Evolutionary conservation across 2,888 invertebrate genomes (phyloP).

Genomic region (Synergus laeviventris): DNA sequence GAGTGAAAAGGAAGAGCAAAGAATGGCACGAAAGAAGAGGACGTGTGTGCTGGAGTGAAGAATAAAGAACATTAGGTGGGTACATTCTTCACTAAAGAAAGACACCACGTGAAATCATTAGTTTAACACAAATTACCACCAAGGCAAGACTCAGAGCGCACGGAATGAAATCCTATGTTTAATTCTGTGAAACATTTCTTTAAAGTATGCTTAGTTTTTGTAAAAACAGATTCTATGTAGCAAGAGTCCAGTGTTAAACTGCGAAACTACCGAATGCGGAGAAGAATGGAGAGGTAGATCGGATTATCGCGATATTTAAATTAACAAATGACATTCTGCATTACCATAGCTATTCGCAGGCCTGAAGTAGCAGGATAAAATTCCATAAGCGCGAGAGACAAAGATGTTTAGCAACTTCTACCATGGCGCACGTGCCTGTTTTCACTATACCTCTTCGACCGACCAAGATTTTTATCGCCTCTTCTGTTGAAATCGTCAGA

Average conservation of each 20-base stretch:
- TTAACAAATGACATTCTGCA: conserved; percentile 73
- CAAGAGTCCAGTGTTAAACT: neutral
- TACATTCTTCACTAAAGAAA: conserved; percentile 35
- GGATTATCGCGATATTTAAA: conserved; percentile 73
- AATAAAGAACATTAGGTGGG: conserved; percentile 30
- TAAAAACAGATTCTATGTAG: neutral
- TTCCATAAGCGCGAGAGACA: conserved; percentile 58
- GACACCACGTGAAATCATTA: conserved; percentile 39
- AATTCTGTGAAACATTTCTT: conserved; percentile 7
- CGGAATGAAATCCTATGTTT: conserved; percentile 6
- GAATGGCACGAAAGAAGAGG: conserved; percentile 43
- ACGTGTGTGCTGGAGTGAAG: conserved; percentile 35
- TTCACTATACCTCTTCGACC: neutral
- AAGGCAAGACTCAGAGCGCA: neutral
- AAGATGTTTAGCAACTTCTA: conserved; percentile 51
- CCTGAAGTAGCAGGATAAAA: conserved; percentile 63
- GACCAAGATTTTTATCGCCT: conserved; percentile 6
- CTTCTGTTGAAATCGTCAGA: neutral
- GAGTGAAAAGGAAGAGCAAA: conserved; percentile 21
- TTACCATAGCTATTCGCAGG: conserved; percentile 68
- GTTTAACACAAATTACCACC: conserved; percentile 37
- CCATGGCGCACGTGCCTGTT: conserved; percentile 13
- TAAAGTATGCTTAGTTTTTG: neutral
- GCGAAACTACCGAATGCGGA: conserved; percentile 7
- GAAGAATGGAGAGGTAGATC: conserved; percentile 62